Evolutionary conservation across 2,888 invertebrate genomes (phyloP).

Genomic region (Cheilosia grossa): DNA sequence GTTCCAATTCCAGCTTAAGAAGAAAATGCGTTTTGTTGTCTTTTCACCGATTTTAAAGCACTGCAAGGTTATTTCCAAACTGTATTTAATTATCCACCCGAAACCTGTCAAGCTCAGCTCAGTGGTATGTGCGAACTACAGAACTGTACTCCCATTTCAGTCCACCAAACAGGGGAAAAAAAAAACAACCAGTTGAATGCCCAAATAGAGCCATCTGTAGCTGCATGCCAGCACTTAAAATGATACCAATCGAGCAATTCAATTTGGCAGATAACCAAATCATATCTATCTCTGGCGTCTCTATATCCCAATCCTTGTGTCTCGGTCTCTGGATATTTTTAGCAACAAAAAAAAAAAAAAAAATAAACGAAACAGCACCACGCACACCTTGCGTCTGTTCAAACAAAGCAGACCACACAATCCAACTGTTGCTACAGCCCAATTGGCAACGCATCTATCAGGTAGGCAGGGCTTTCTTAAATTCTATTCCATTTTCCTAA

Average conservation of each 20-base stretch:
- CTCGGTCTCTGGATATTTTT: constrained; percentile 19
- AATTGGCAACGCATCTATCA: constrained; percentile 66
- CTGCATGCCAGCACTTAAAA: constrained; percentile 62
- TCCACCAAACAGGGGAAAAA: neutral
- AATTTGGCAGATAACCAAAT: constrained; percentile 63
- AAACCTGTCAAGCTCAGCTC: no score
- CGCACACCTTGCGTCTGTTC: constrained; percentile 66
- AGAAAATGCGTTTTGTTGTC: no score
- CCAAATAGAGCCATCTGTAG: constrained; percentile 64
- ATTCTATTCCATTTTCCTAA: constrained; percentile 38
- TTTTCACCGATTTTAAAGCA: no score
- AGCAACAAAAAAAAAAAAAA: constrained; percentile 25
- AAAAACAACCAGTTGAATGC: constrained; percentile 9
- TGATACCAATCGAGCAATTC: constrained; percentile 60
- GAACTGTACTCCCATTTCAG: neutral
- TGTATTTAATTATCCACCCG: no score
- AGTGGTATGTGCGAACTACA: no score
- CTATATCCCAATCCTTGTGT: constrained; percentile 18
- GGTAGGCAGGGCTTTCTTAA: constrained; percentile 43
- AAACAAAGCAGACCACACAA: constrained; percentile 64
- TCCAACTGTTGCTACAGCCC: constrained; percentile 67
- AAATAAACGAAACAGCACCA: neutral
- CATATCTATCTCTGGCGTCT: constrained; percentile 46
- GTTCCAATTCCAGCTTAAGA: no score
- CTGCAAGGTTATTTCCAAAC: no score